Evolutionary conservation across 2,888 invertebrate species (phyloP), one percentile per base, ranked within the genome.

Genomic region (Agrenia bidenticulata): DNA sequence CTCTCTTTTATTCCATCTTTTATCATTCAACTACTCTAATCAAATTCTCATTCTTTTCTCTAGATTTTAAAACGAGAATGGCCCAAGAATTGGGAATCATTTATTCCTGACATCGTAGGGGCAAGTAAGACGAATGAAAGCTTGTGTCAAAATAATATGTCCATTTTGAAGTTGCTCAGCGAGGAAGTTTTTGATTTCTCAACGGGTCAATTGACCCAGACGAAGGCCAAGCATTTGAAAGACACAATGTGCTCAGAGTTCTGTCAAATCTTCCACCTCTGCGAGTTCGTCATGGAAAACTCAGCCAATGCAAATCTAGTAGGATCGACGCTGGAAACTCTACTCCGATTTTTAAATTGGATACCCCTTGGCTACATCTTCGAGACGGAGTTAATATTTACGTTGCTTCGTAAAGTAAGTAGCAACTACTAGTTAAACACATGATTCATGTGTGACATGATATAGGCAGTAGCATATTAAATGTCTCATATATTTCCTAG

Each of bases 131-230:
- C 97, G 26, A 98, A 97, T 80, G 99, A 99, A 81, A 93, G 94
- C 78, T 85, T 99, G 56, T 99, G 99, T 84, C 97, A 98, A 83
- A 99, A 99, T 81, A 99, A 99, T 81, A 99, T 99, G 97, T 90
- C 90, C 27, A 99, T 99, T 78, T 83, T 99, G 73, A 97, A 97
- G 81, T 84, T 99, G 70, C 85, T 99, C 41, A 96, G 97, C 81
- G 99, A 99, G 82, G 99, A 99, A 84, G 92, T 99, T 50, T 99
- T 99, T 83, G 98, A 99, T 80, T 99, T 98, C 81, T 96, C 97
- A 54, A 89, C 91, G 70, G 98, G 97, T 15, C 95, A 97, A 81
- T 89, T 99, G 81, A 99, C 99, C 41, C 98, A 99, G 82, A 94
- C 94, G 42, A 99, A 99, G 84, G 95, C 98, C 2, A 97, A 97